Evolutionary conservation across 2,888 invertebrate species (phyloP).

Genomic region (Drosophila siamana): DNA sequence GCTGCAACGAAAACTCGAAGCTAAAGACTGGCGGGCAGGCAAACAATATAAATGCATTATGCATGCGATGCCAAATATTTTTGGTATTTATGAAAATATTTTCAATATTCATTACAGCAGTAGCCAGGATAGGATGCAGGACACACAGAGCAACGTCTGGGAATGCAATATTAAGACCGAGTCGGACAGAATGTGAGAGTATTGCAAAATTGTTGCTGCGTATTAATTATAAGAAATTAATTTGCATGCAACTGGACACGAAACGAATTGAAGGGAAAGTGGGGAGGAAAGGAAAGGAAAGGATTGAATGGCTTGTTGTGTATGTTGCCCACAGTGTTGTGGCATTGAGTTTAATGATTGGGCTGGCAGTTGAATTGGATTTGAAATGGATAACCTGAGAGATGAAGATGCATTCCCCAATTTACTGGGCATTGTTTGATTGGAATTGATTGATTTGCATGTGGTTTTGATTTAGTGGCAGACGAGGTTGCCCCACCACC

Average conservation of each 20-base stretch:
- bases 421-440: conserved; percentile 44
- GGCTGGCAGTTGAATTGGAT: conserved; percentile 23
- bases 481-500: conserved; percentile 24
- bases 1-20: conserved; percentile 9
- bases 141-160: background rate
- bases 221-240: conserved; percentile 62
- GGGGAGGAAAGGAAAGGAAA: too few species aligned
- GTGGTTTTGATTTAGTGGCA: conserved; percentile 51
- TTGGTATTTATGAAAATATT: conserved; percentile 62
- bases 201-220: conserved; percentile 13
- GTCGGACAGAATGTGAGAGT: too few species aligned
- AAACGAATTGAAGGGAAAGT: background rate
- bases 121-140: background rate
- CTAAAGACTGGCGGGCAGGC: background rate
- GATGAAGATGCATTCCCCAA: conserved; percentile 30
- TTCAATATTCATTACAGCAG: conserved; percentile 41
- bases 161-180: conserved; percentile 35
- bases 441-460: conserved; percentile 49
- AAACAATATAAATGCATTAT: conserved; percentile 46
- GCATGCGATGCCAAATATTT: conserved; percentile 57
- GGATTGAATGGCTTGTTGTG: too few species aligned
- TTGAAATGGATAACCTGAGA: conserved; percentile 28
- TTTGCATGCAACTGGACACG: conserved; percentile 48
- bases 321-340: conserved; percentile 1
- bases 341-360: conserved; percentile 41